phyloP scores from a whole-genome alignment of 1,140 invertebrate species.

The Ceratina australensis region DNA sequence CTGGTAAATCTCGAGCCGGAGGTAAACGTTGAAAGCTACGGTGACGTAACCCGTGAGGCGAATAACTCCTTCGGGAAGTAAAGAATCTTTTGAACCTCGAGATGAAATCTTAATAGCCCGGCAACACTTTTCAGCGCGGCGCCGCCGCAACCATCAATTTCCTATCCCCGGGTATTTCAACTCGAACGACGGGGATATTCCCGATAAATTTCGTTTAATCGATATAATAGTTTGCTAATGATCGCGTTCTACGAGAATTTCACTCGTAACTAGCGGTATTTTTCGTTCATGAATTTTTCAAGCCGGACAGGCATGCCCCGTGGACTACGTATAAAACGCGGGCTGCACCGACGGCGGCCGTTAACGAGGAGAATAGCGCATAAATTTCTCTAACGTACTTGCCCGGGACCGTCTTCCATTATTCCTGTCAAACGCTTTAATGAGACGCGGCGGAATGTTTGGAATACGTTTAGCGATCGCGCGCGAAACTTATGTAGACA shows the following conservation, averaged over 20 bases:
- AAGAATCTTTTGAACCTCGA: neutral
- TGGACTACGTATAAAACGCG: too few relatives aligned
- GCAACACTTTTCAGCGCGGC: neutral
- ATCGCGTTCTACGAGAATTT: neutral
- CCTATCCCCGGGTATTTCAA: too few relatives aligned
- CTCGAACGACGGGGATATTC: neutral
- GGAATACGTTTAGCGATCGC: conserved; percentile 40
- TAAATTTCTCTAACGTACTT: conserved; percentile 17
- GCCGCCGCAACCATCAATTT: neutral
- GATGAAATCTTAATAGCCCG: neutral
- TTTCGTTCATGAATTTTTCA: conserved; percentile 6
- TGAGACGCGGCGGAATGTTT: conserved; percentile 37
- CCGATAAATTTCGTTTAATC: neutral
- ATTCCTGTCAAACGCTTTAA: conserved; percentile 35
- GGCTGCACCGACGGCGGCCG: neutral
- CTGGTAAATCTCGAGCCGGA: too few relatives aligned
- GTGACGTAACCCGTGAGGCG: neutral
- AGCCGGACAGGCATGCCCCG: too few relatives aligned
- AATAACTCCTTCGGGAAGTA: neutral
- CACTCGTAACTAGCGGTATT: neutral
- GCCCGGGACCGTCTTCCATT: conserved; percentile 25
- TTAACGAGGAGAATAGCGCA: conserved; percentile 3
- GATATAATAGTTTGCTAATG: neutral
- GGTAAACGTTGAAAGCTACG: neutral
- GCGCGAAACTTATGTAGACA: conserved; percentile 36